Evolutionary conservation across 2,888 invertebrate genomes (phyloP), one percentile per base, ranked within the genome.

Genomic region (Protula sp.): DNA sequence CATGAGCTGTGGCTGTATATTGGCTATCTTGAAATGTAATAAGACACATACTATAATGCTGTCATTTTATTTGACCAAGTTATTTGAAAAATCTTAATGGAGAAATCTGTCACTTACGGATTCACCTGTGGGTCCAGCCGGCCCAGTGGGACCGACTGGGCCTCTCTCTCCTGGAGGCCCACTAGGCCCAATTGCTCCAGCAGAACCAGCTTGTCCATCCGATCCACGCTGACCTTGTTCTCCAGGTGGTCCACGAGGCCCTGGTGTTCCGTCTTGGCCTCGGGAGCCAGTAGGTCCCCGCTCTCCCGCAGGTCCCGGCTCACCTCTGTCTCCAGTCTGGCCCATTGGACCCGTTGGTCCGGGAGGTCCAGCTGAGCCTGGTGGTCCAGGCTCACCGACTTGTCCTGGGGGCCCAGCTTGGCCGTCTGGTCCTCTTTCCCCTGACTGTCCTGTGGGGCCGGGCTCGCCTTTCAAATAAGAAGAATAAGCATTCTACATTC

Each of bases 271-370:
- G 22, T 22, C 50, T 50, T 50, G 50, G 24, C 29, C 5, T 9
- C 53, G 4, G 2, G 58, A 38, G 26, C 61, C 61, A 28, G 54
- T 22, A 30, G 4, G 56, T 55, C 45, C 45, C n/a, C 28, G 5
- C 31, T 45, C 24, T 50, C 63, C 63, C 28, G 22, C 19, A 19
- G 53, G 24, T 56, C 60, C 60, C 9, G 48, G 30, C 26, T 29
- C 24, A 29, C 63, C 63, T 22, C 60, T n/a, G 22, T 54, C n/a
- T 2, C 66, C 66, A 31, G 57, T 48, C 3, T 9, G 28, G 51
- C 66, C 66, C 30, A 22, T 31, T 19, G 48, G 55, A 50, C 66
- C n/a, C n/a, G n/a, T n/a, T n/a, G n/a, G n/a, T n/a, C n/a, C n/a
- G n/a, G n/a, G n/a, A n/a, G n/a, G 24, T 14, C 63, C 63, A 38